Conservation (phyloP, 2,888 invertebrate genomes). For the Laspeyria flexula region DNA sequence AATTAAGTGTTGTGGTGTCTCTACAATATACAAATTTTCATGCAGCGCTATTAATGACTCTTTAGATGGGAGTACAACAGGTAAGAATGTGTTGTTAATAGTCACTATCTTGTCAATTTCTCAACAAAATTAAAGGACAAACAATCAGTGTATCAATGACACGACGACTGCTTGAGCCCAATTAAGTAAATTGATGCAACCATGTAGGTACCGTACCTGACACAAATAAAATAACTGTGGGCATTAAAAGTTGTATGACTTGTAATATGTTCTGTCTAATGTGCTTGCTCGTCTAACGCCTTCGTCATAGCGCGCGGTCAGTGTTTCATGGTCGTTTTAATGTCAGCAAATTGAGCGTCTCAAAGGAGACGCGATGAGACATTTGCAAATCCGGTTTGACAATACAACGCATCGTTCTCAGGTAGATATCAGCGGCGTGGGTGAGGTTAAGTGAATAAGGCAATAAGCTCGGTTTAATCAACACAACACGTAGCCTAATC, state of each 20-base stretch:
- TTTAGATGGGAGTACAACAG: no score
- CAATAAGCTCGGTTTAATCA: slow-evolving; percentile 84
- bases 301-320: slow-evolving; percentile 48
- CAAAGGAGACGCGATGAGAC: slow-evolving; percentile 51
- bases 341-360: slow-evolving; percentile 58
- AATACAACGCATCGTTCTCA: slow-evolving; percentile 51
- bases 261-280: slow-evolving; percentile 21
- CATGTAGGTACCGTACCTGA: slow-evolving; percentile 32
- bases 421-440: slow-evolving; percentile 60
- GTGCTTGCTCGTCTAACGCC: slow-evolving; percentile 18
- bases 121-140: slow-evolving; percentile 49
- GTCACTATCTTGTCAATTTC: slow-evolving; percentile 58
- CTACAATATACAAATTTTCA: no score
- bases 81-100: no score
- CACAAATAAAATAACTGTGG: slow-evolving; percentile 30
- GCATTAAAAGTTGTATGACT: slow-evolving; percentile 41
- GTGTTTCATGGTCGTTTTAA: slow-evolving; percentile 68
- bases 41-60: no score
- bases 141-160: slow-evolving; percentile 50
- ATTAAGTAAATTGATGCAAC: slow-evolving; percentile 53
- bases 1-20: no score
- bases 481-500: slow-evolving; percentile 83
- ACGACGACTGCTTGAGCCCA: slow-evolving; percentile 46
- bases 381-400: slow-evolving; percentile 61
- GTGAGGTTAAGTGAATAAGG: slow-evolving; percentile 76